Base-by-base conservation (phyloP, 2,113 vertebrate genomes). In the Piprites chloris region DNA sequence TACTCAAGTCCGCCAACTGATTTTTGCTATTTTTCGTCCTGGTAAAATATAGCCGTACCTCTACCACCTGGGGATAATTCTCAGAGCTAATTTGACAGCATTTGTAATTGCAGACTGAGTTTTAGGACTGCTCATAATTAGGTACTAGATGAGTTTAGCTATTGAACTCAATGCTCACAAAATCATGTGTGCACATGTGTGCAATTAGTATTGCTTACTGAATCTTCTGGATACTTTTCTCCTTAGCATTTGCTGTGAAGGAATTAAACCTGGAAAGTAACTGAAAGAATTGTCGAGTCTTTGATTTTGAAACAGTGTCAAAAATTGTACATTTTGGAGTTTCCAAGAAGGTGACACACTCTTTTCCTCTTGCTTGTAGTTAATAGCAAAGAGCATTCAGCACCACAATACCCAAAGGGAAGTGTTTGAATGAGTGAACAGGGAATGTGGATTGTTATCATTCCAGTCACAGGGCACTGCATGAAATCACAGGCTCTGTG, bases 401-500 rank as follows among this genome's bases (percentile, higher is more conserved):
- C 0, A 0, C 85, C 2, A 22, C 68, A 78, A 55, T 94, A 88
- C 78, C 89, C 89, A 89, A 97, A 92, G 87, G 87, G 79, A 87
- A 87, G 68, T 65, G 66, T 86, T 84, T 95, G 96, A 95, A 79
- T 95, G 90, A 95, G 90, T 96, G 93, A 72, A 41, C 63, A 56
- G 85, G 92, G 88, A 80, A 83, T 68, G 85, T 90, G 85, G 61
- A 85, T 95, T 92, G 85, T 95, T 96, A 87, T 86, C 80, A 93
- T 96, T 96, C 95, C 90, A 95, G 85, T 96, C 95, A 95, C 93
- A 95, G 93, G 94, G 82, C 47, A 49, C 73, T 91, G 91, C 63
- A 55, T 7, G 83, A 83, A 90, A 94, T 94, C 90, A 86, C 79
- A 62, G 78, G 35, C 89, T 94, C 66, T 71, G 74, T 76, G 75